Evolutionary conservation across 1,140 invertebrate genomes (phyloP), one percentile per base, ranked within the genome.

Genomic region (Drosophila bipectinata): DNA sequence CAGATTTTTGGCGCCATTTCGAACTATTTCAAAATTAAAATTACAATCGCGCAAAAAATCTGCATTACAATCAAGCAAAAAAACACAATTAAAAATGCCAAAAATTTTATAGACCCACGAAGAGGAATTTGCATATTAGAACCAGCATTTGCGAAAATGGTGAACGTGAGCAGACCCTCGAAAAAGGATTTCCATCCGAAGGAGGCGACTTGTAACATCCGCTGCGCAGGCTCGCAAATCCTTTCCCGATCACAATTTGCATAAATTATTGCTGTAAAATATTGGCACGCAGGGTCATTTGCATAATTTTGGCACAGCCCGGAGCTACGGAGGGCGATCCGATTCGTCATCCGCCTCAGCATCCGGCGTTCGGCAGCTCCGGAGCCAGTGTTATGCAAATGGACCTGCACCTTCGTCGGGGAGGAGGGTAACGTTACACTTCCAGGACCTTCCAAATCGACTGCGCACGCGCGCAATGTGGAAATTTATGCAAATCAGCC

Each of bases 371-470:
- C 59, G 41, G 59, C 63, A 53, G 63, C 47, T 37, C 54, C 41
- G 53, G 30, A 79, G 81, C 53, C 63, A 83, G 89, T 91, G 89
- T 91, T 90, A 91, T 91, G 89, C 89, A 76, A 91, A 91, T 91
- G 47, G 82, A 90, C 83, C 88, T 90, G 88, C 56, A 73, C 68
- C 52, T 49, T 18, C 18, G 52, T 8, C 53, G 18, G 53, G 64
- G 63, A 72, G 63, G 68, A 81, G 71, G 57, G 47, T 63, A 44
- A 44, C 44, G 52, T 48, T 69, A 69, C 66, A 55, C 12, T 39
- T 68, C 14, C 34, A 48, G 47, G 56, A 34, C 32, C 14, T 44
- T 37, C 34, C 26, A 8, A 48, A 54, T 72, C 71, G 39, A 75
- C 61, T 58, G 72, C 83, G 67, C 76, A 88, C 83, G 83, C 83